Conservation (phyloP, 2,797 vertebrate species). For the Holocentrus rufus region DNA sequence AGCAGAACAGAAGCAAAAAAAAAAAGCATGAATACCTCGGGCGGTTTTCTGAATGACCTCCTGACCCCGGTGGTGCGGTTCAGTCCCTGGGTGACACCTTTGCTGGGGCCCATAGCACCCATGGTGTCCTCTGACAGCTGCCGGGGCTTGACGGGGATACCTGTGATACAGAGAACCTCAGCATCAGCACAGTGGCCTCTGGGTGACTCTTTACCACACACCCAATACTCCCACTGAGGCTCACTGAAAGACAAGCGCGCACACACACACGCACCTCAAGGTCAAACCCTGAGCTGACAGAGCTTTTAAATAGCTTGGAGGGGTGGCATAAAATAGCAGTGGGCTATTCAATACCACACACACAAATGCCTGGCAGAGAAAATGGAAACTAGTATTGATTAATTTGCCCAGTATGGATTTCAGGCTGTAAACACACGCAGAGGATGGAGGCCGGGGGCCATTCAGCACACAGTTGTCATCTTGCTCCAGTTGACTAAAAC, state of each 20-base stretch:
- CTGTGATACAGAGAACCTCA: constrained; percentile 68
- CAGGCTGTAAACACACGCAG: constrained; percentile 24
- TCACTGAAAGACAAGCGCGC: not conserved
- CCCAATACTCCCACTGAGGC: constrained; percentile 49
- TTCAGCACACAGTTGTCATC: constrained; percentile 19
- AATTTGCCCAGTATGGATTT: constrained; percentile 33
- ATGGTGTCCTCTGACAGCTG: constrained; percentile 91
- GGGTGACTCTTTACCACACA: constrained; percentile 53
- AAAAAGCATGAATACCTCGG: constrained; percentile 86
- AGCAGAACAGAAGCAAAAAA: not conserved
- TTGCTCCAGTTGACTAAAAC: constrained; percentile 10
- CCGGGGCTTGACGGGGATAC: constrained; percentile 92
- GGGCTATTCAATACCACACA: constrained; percentile 61
- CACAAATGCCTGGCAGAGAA: constrained; percentile 36
- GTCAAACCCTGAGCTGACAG: constrained; percentile 45
- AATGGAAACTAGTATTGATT: constrained; percentile 66
- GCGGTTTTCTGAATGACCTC: constrained; percentile 94
- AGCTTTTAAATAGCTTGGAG: constrained; percentile 67
- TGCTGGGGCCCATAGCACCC: constrained; percentile 89
- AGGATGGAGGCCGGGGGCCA: constrained; percentile 1
- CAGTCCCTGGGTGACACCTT: constrained; percentile 91
- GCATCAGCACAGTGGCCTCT: constrained; percentile 50
- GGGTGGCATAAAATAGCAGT: constrained; percentile 56
- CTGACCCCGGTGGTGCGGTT: constrained; percentile 94
- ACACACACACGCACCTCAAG: constrained; percentile 45